These are phyloP conservation scores for Baronia brevicornis DNA, from an alignment of 2,888 invertebrate species.

Conservation along the genomic window DNA sequence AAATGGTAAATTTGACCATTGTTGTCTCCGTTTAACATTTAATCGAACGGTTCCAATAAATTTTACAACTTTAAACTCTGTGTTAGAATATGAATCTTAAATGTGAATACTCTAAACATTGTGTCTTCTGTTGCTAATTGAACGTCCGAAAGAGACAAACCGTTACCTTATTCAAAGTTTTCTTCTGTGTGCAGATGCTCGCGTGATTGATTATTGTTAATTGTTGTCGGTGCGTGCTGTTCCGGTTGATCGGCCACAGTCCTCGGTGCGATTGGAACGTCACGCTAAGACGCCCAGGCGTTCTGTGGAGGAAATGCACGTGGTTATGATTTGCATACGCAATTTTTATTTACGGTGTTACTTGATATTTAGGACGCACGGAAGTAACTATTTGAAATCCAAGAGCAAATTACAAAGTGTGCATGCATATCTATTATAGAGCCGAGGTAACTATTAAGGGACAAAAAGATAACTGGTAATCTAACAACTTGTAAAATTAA, in stretches of 20 bases:
- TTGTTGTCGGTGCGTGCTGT: constrained; percentile 35
- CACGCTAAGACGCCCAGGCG: constrained; percentile 33
- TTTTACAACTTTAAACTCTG: constrained; percentile 11
- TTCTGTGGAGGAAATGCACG: constrained; percentile 26
- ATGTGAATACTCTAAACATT: too few species aligned
- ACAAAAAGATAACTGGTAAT: too few species aligned
- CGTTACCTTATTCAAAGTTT: constrained; percentile 10
- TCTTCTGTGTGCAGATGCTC: constrained; percentile 17
- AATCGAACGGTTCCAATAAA: neutral
- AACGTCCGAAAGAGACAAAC: constrained; percentile 14
- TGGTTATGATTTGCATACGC: constrained; percentile 35
- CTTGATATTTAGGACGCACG: constrained; percentile 37
- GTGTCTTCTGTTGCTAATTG: too few species aligned
- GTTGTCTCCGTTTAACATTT: neutral
- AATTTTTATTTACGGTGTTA: constrained; percentile 33
- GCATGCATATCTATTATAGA: constrained; percentile 28
- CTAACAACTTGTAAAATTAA: too few species aligned
- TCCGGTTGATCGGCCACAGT: constrained; percentile 40
- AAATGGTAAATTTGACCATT: too few species aligned
- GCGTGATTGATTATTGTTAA: constrained; percentile 45
- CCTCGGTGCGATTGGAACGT: constrained; percentile 28
- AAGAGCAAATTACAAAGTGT: constrained; percentile 4
- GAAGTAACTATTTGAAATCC: constrained; percentile 8
- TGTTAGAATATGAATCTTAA: constrained; percentile 22
- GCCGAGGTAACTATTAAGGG: too few species aligned